Evolutionary conservation across 2,888 invertebrate species (phyloP).

Genomic region (Hemithea aestivaria): DNA sequence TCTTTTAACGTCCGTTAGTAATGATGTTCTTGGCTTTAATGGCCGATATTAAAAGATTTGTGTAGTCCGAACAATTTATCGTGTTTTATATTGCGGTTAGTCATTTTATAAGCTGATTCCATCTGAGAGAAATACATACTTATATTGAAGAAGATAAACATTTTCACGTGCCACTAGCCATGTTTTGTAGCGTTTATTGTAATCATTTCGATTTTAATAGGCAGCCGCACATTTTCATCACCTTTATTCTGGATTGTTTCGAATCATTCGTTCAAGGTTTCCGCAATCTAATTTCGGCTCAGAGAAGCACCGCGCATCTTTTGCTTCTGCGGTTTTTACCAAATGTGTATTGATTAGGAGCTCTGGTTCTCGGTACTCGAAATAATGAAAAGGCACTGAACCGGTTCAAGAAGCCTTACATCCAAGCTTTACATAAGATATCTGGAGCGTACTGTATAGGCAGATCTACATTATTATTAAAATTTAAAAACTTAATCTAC

Average conservation of each 20-base stretch:
- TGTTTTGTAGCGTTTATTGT: too few species aligned
- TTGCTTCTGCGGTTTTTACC: slow-evolving; percentile 26
- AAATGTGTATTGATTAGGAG: slow-evolving; percentile 25
- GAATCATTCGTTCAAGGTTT: slow-evolving; percentile 14
- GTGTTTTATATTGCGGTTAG: slow-evolving; percentile 13
- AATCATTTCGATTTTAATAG: too few species aligned
- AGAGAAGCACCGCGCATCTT: slow-evolving; percentile 3
- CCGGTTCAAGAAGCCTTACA: slow-evolving; percentile 47
- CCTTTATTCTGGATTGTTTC: slow-evolving; percentile 1
- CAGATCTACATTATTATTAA: too few species aligned
- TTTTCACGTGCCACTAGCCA: too few species aligned
- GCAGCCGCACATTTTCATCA: too few species aligned
- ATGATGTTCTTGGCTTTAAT: slow-evolving; percentile 22
- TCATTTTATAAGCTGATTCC: slow-evolving; percentile 14
- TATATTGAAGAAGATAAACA: too few species aligned
- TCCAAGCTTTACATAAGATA: slow-evolving; percentile 5
- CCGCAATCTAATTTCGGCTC: slow-evolving; percentile 15
- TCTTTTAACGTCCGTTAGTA: slow-evolving; percentile 43
- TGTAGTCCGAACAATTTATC: slow-evolving; percentile 13
- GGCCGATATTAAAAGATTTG: slow-evolving; percentile 16
- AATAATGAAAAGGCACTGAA: slow-evolving; percentile 56
- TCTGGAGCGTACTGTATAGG: slow-evolving; percentile 11
- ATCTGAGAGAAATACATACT: not conserved
- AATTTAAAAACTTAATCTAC: too few species aligned
- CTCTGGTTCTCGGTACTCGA: slow-evolving; percentile 14